A percentile compares a stretch with the other conserved stretches of the same genome.
phyloP scores from a whole-genome alignment of 2,888 invertebrate genomes.

The Oscheius sp. region DNA sequence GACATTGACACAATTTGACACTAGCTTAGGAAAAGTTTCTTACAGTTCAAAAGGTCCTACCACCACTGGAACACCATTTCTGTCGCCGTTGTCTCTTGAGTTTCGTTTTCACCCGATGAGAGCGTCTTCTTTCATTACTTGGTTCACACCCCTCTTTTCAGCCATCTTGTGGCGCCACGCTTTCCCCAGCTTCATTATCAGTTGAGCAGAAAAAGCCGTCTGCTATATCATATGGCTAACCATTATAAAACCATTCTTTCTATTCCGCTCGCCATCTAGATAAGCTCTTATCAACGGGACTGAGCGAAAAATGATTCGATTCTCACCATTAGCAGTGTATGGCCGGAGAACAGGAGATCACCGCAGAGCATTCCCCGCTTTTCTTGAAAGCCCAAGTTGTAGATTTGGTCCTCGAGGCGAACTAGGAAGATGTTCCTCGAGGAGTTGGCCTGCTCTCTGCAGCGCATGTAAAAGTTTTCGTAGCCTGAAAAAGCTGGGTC shows the following conservation, averaged over 20 bases:
- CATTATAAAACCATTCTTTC: too few species aligned
- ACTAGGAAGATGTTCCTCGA: conserved; percentile 50
- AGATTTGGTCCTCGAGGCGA: conserved; percentile 65
- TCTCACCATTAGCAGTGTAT: conserved; percentile 61
- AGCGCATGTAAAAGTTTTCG: conserved; percentile 58
- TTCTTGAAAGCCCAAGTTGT: conserved; percentile 65
- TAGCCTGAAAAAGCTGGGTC: conserved; percentile 57
- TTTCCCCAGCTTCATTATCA: too few species aligned
- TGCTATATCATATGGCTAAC: too few species aligned
- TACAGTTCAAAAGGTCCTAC: background rate
- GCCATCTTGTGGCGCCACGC: too few species aligned
- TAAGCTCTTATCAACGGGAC: too few species aligned
- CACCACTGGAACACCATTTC: too few species aligned
- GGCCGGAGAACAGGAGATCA: conserved; percentile 65
- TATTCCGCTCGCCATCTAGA: too few species aligned
- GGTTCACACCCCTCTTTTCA: too few species aligned
- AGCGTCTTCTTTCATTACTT: background rate
- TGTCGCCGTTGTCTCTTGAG: too few species aligned
- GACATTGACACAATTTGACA: too few species aligned
- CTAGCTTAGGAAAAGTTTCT: background rate
- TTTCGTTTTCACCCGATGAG: conserved; percentile 1
- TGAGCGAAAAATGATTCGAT: conserved; percentile 2
- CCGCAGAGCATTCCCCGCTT: conserved; percentile 62
- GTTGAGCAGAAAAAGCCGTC: too few species aligned
- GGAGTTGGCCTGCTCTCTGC: conserved; percentile 54